Evolutionary conservation across 2,113 vertebrate genomes (phyloP).

Genomic region (Dissostichus mawsoni): DNA sequence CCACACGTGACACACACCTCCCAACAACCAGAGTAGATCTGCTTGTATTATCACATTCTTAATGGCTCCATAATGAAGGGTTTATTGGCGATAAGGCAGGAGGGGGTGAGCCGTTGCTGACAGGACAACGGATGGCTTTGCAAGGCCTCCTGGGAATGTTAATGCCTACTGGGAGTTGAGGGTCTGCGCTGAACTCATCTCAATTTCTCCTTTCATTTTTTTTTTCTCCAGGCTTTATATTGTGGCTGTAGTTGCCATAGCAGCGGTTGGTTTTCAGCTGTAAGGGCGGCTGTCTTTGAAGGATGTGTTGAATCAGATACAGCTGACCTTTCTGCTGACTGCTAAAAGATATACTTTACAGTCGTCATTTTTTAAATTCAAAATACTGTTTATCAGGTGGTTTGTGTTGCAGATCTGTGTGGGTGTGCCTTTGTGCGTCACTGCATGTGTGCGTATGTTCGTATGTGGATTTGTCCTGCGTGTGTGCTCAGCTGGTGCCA

Average conservation of each 20-base stretch:
- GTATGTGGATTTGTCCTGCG: conserved; percentile 70
- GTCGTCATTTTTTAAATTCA: conserved; percentile 15
- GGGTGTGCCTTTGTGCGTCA: conserved; percentile 48
- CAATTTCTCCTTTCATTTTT: conserved; percentile 67
- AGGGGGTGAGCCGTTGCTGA: conserved; percentile 46
- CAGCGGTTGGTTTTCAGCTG: conserved; percentile 69
- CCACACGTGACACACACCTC: conserved; percentile 29
- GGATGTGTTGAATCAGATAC: conserved; percentile 60
- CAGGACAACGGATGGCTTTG: conserved; percentile 67
- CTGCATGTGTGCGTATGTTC: conserved; percentile 37
- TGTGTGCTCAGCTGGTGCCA: conserved; percentile 82
- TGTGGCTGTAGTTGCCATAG: conserved; percentile 81
- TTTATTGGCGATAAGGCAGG: conserved; percentile 77
- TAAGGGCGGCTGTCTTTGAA: conserved; percentile 52
- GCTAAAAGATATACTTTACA: conserved; percentile 9
- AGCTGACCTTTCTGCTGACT: conserved; percentile 26
- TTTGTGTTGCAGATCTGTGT: conserved; percentile 33
- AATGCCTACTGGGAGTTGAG: conserved; percentile 72
- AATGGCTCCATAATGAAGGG: conserved; percentile 84
- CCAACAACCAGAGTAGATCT: conserved; percentile 54
- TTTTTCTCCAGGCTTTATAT: conserved; percentile 59
- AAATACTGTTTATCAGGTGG: conserved; percentile 18
- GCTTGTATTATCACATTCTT: conserved; percentile 82
- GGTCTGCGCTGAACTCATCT: conserved; percentile 72
- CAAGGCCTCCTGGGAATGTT: conserved; percentile 72